phyloP scores from a whole-genome alignment of 2,113 vertebrate species.

The Spilogale gracilis region DNA sequence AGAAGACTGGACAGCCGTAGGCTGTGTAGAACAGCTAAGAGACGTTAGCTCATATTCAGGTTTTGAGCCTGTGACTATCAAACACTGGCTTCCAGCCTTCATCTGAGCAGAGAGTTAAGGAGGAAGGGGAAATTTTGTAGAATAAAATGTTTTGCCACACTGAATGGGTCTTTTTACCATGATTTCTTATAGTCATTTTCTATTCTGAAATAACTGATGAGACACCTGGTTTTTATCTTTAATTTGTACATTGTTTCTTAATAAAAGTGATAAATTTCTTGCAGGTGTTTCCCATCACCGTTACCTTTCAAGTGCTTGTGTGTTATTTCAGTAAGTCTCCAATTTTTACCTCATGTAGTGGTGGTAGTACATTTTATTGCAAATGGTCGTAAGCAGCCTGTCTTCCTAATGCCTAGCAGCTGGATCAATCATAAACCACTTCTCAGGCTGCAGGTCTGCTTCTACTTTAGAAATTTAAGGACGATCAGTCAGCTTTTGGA shows the following conservation, averaged over 20 bases:
- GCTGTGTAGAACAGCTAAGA: neutral
- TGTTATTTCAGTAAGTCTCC: neutral
- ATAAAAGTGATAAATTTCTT: slow-evolving; percentile 66
- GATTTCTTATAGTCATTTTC: slow-evolving; percentile 48
- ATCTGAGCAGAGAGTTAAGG: slow-evolving; percentile 25
- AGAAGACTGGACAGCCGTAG: neutral
- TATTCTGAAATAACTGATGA: slow-evolving; percentile 54
- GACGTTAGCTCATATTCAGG: slow-evolving; percentile 23
- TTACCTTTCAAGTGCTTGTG: slow-evolving; percentile 3
- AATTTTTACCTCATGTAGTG: neutral
- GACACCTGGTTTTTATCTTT: slow-evolving; percentile 67
- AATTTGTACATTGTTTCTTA: slow-evolving; percentile 60
- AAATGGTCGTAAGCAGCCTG: neutral
- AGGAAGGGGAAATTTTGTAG: slow-evolving; percentile 38
- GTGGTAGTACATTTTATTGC: neutral
- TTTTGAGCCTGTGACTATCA: slow-evolving; percentile 63
- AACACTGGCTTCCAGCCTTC: slow-evolving; percentile 20
- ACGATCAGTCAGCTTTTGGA: neutral
- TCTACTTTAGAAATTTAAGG: neutral
- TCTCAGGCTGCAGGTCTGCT: neutral
- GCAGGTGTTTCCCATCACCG: slow-evolving; percentile 69
- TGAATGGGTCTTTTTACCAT: slow-evolving; percentile 60
- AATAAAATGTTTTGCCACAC: slow-evolving; percentile 72
- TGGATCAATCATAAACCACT: neutral
- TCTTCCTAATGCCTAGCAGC: neutral